Percentiles rank a stretch among this genome's conserved stretches.
These are phyloP conservation scores for Charina bottae DNA, from an alignment of 2,113 vertebrate species.

Conservation along the genomic window DNA sequence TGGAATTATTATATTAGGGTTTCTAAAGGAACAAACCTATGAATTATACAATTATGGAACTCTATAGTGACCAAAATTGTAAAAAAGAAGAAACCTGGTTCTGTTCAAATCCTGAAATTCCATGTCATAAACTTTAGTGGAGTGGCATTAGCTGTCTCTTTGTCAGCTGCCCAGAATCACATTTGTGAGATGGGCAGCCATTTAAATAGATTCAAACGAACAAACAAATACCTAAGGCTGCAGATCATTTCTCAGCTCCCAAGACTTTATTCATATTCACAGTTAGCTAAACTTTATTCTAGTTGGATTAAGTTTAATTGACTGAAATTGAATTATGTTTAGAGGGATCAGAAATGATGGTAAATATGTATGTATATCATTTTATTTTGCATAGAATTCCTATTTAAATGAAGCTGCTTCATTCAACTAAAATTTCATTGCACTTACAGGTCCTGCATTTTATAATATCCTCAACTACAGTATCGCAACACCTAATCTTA, in stretches of 20 bases:
- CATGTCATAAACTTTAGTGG: neutral
- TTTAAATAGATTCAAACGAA: neutral
- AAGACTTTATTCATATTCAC: neutral
- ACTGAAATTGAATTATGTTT: neutral
- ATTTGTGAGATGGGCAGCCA: neutral
- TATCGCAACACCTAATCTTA: conserved; percentile 16
- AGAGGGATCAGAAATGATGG: neutral
- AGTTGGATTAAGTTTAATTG: neutral
- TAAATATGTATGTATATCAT: neutral
- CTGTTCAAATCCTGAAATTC: neutral
- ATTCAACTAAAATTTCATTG: conserved; percentile 31
- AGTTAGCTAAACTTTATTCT: neutral
- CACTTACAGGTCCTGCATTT: conserved; percentile 68
- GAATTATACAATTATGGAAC: neutral
- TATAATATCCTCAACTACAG: conserved; percentile 57
- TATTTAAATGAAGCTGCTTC: conserved; percentile 5
- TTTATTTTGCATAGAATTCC: neutral
- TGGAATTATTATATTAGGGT: neutral
- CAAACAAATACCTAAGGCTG: neutral
- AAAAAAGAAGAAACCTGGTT: neutral
- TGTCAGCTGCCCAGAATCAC: neutral
- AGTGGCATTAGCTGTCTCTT: neutral
- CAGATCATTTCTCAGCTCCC: neutral
- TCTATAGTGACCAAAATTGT: neutral
- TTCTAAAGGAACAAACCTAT: neutral